Percentiles rank a stretch among this genome's conserved stretches.
Evolutionary conservation across 2,888 invertebrate genomes (phyloP).

Genomic region (Eilema sororculum): DNA sequence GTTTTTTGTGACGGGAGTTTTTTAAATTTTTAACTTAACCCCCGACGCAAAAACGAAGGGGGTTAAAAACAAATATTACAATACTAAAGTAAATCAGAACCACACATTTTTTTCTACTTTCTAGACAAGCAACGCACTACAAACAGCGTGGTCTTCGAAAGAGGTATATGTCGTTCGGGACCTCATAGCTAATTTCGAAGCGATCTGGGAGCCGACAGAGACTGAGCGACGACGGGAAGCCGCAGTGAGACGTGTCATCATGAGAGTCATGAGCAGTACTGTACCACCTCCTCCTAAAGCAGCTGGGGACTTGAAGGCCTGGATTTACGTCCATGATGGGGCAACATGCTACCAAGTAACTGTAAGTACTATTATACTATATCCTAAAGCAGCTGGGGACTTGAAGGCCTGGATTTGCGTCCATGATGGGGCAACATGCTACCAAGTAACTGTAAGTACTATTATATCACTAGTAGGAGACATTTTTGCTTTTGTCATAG

Average conservation of each 20-base stretch:
- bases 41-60: too few species aligned
- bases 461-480: not conserved
- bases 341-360: slow-evolving; percentile 86
- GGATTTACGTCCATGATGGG: slow-evolving; percentile 91
- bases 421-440: slow-evolving; percentile 84
- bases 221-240: slow-evolving; percentile 92
- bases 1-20: too few species aligned
- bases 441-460: slow-evolving; percentile 88
- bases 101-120: not conserved
- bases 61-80: too few species aligned
- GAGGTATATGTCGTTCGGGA: slow-evolving; percentile 93
- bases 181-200: slow-evolving; percentile 91
- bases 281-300: slow-evolving; percentile 87
- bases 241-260: slow-evolving; percentile 91
- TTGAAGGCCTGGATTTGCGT: slow-evolving; percentile 93
- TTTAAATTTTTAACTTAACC: too few species aligned
- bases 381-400: slow-evolving; percentile 91
- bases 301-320: slow-evolving; percentile 93
- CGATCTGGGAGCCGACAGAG: slow-evolving; percentile 93
- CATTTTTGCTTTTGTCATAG: not conserved
- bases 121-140: slow-evolving; percentile 78
- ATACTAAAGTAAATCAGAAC: too few species aligned
- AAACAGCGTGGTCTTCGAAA: slow-evolving; percentile 88
- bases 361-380: slow-evolving; percentile 75
- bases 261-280: slow-evolving; percentile 89